Percentiles rank a stretch among this genome's conserved stretches.
phyloP scores from a whole-genome alignment of 2,113 vertebrate species.

The Arenaria interpres region DNA sequence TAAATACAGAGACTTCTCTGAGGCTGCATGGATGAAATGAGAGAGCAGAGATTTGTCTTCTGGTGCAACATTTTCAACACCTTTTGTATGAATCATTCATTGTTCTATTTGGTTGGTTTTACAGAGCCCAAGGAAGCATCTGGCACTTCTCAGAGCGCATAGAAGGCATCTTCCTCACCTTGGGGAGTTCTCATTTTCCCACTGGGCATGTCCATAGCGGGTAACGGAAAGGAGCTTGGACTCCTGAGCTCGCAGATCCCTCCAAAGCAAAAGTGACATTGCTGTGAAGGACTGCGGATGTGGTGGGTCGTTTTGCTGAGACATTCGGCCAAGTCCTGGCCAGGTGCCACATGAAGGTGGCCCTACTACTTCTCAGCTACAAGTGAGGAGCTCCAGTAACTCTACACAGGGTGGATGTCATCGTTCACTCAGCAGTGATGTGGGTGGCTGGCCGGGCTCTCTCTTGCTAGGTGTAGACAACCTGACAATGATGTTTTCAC shows the following conservation, averaged over 20 bases:
- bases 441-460: neutral
- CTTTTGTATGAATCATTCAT: neutral
- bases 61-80: neutral
- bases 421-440: accelerated
- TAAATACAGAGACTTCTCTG: neutral
- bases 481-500: neutral
- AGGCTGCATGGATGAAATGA: neutral
- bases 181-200: neutral
- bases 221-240: neutral
- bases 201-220: accelerated
- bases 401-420: accelerated
- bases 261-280: neutral
- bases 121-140: neutral
- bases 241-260: neutral
- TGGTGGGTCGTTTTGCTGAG: neutral
- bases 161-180: neutral
- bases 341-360: accelerated
- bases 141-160: accelerated
- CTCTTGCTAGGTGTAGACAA: neutral
- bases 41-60: slow-evolving; percentile 46
- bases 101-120: neutral
- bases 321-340: neutral
- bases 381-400: neutral
- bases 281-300: neutral
- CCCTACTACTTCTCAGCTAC: neutral